A percentile compares a stretch with the other conserved stretches of the same genome.
These are phyloP conservation scores for Lithosia quadra DNA, from an alignment of 2,888 invertebrate species.

Conservation along the genomic window DNA sequence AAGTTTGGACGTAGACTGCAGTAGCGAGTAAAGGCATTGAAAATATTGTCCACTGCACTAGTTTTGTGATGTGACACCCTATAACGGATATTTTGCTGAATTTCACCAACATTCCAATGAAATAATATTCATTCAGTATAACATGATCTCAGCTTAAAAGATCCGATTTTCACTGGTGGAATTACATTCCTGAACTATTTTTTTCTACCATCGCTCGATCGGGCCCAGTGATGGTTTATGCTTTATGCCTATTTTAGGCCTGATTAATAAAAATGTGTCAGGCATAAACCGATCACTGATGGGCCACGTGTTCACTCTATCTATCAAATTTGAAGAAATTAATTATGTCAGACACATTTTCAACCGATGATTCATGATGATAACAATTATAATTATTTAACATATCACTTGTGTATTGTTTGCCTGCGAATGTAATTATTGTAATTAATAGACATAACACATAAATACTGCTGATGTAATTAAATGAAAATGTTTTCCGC, in stretches of 20 bases:
- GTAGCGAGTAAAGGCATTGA: no score
- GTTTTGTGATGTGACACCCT: no score
- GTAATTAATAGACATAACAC: conserved; percentile 24
- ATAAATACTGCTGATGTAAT: conserved; percentile 19
- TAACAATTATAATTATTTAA: conserved; percentile 8
- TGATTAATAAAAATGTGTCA: no score
- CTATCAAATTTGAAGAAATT: background rate
- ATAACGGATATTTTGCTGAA: no score
- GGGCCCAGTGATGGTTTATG: no score
- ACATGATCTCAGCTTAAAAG: no score
- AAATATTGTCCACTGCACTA: no score
- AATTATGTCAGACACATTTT: background rate
- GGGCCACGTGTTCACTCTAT: background rate
- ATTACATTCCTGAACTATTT: no score
- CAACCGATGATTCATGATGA: background rate
- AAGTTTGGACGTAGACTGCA: no score
- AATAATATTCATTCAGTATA: background rate
- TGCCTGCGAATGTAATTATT: conserved; percentile 7
- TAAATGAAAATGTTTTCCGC: conserved; percentile 25
- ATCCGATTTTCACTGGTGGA: no score
- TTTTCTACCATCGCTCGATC: background rate
- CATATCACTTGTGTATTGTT: conserved; percentile 4
- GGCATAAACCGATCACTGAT: no score
- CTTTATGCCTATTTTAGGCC: no score
- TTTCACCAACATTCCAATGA: background rate